Evolutionary conservation across 2,888 invertebrate genomes (phyloP), one percentile per base, ranked within the genome.

Genomic region (Cosmia pyralina): DNA sequence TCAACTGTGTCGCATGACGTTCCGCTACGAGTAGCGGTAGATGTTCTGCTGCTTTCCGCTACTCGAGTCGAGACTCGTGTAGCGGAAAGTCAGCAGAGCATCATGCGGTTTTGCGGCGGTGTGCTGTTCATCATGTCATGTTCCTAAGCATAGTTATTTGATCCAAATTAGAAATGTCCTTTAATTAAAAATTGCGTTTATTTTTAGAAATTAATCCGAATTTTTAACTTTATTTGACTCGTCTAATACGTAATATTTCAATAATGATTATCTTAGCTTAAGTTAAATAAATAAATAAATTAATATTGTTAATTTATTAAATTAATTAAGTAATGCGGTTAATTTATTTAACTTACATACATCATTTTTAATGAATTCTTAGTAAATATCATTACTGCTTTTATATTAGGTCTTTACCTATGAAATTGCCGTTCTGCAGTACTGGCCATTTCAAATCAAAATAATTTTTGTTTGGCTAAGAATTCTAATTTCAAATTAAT

Each of bases 361-460:
- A 38, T 38, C 28, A 4, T 38, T 38, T 38, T 38, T 38, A 38
- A 71, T 44, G n/a, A 17, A 44, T 41, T 73, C 17, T 46, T 73
- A 50, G 28, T 48, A 4, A 58, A 28, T 22, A 34, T 19, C 2
- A 17, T 59, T 34, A 58, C 11, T 44, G 22, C 34, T 50, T 52
- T 44, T 41, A 68, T 19, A 50, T 50, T 73, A n/a, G n/a, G n/a
- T n/a, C n/a, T n/a, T n/a, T n/a, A n/a, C n/a, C n/a, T n/a, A n/a
- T n/a, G n/a, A n/a, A n/a, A n/a, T n/a, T n/a, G n/a, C n/a, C n/a
- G n/a, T n/a, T n/a, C n/a, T n/a, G n/a, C n/a, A n/a, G n/a, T n/a
- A n/a, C n/a, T n/a, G n/a, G n/a, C n/a, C n/a, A n/a, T n/a, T n/a
- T n/a, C n/a, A n/a, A n/a, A n/a, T n/a, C n/a, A n/a, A n/a, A n/a